A percentile compares a stretch with the other conserved stretches of the same genome.
Conservation (phyloP, 2,113 vertebrate genomes). For the Daphoenositta chrysoptera region DNA sequence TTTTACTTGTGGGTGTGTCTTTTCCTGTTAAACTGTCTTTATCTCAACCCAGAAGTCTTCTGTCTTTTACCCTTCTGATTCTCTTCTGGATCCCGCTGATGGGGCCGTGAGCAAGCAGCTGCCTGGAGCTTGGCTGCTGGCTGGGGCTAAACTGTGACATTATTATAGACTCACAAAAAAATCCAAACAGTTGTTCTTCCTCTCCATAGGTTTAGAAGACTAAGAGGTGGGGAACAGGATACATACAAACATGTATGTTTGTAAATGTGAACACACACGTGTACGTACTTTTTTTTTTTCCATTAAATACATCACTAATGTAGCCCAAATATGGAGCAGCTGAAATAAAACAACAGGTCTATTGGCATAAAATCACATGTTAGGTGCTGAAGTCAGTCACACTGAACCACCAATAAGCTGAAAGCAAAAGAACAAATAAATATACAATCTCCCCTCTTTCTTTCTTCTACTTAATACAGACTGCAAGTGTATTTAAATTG, state of each 20-base stretch:
- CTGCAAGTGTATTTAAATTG: background rate
- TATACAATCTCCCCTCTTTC: background rate
- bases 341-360: background rate
- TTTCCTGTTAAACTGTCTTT: background rate
- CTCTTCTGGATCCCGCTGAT: background rate
- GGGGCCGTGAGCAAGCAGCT: background rate
- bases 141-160: background rate
- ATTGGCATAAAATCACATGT: background rate
- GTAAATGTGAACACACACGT: fast-evolving
- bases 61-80: background rate
- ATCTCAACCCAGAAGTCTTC: background rate
- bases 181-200: background rate
- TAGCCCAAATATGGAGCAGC: background rate
- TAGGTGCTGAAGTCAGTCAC: background rate
- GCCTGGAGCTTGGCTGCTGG: background rate
- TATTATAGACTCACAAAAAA: background rate
- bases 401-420: background rate
- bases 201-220: background rate
- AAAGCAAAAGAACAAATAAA: background rate
- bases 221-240: background rate
- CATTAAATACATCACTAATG: background rate
- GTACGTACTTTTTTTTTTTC: fast-evolving
- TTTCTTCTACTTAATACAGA: background rate
- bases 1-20: background rate
- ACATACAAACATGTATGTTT: background rate